A percentile compares a stretch with the other conserved stretches of the same genome.
phyloP scores from a whole-genome alignment of 2,888 invertebrate species.

The Imbricaverruca yamaguchii region DNA sequence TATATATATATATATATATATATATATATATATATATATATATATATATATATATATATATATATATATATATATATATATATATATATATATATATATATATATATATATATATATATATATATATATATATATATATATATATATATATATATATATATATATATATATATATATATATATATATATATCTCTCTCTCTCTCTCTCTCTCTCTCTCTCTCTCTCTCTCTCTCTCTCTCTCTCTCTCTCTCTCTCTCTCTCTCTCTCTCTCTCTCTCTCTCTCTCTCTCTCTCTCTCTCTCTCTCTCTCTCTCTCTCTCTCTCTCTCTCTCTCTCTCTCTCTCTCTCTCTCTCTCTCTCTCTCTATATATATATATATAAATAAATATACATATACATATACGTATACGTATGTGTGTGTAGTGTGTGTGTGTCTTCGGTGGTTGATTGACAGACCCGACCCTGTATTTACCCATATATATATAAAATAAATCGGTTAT shows the following conservation, averaged over 20 bases:
- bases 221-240: neutral
- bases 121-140: neutral
- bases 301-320: too few relatives aligned
- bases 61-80: conserved; percentile 17
- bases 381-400: too few relatives aligned
- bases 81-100: conserved; percentile 9
- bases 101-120: neutral
- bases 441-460: too few relatives aligned
- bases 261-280: neutral
- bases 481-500: neutral
- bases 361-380: too few relatives aligned
- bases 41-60: neutral
- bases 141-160: too few relatives aligned
- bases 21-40: too few relatives aligned
- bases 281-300: neutral
- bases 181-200: too few relatives aligned
- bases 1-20: conserved; percentile 9
- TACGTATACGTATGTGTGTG: too few relatives aligned
- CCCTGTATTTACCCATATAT: neutral
- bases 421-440: too few relatives aligned
- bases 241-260: neutral
- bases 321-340: neutral
- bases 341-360: neutral
- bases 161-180: too few relatives aligned
- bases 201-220: neutral